Conservation (phyloP, 2,113 vertebrate genomes). For the Dicentrarchus labrax region DNA sequence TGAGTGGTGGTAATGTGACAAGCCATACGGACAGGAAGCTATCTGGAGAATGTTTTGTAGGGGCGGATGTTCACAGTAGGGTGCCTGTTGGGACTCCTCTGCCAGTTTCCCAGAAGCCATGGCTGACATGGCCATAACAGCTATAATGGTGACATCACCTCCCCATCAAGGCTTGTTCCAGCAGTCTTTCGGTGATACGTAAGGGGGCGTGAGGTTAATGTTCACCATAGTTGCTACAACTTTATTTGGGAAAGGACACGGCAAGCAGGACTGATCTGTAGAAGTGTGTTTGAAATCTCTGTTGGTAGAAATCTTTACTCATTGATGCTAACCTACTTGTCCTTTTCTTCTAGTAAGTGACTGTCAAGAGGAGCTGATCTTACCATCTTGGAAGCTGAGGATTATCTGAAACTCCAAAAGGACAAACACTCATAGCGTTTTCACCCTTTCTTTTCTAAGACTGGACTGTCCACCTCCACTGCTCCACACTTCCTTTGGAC, state of each 20-base stretch:
- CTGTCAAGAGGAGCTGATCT: constrained; percentile 18
- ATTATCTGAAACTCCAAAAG: constrained; percentile 33
- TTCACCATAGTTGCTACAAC: not conserved
- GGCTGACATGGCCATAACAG: constrained; percentile 32
- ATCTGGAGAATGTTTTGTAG: constrained; percentile 73
- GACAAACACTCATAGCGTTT: not conserved
- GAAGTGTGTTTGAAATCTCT: not conserved
- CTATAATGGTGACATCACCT: constrained; percentile 45
- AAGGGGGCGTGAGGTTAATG: not conserved
- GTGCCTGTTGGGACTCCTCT: constrained; percentile 47
- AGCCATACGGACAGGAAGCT: constrained; percentile 73
- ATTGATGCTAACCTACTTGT: constrained; percentile 1
- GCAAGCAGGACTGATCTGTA: not conserved
- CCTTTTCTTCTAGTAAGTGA: constrained; percentile 42
- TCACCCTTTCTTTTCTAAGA: constrained; percentile 9
- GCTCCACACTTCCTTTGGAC: constrained; percentile 36
- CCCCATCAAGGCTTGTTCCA: constrained; percentile 28
- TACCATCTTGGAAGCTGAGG: constrained; percentile 25
- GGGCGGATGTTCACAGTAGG: constrained; percentile 48
- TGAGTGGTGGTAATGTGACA: constrained; percentile 68
- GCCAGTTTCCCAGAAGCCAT: constrained; percentile 75
- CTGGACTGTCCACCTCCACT: constrained; percentile 38
- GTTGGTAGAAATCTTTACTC: not conserved
- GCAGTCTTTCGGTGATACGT: constrained; percentile 28
- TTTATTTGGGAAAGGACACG: not conserved